Base-by-base conservation (phyloP, 30 jellyfish, hydroid and myxozoan genomes). In the Rhopilema esculentum region DNA sequence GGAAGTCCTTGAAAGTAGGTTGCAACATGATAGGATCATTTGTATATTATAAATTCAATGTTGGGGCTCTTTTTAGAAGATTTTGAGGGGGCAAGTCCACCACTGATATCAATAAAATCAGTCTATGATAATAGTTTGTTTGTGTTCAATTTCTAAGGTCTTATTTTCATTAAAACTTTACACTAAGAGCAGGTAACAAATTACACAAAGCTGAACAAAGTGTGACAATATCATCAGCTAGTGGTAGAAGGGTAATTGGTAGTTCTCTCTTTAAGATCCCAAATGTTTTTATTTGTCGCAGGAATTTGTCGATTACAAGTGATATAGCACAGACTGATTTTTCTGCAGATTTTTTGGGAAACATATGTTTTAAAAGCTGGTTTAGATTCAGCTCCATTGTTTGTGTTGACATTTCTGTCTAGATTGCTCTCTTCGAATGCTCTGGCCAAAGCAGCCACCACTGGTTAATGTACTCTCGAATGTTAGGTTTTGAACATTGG, bases 241-340 rank as follows among this genome's bases (percentile, higher is more conserved):
- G 87, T 51, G 89, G 89, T 25, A 79, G 79, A 70, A 79, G 80
- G 79, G 89, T 79, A 21, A 79, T 53, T 27, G 89, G 89, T 57
- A 57, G 48, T 76, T 76, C 78, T 61, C 89, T 79, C 30, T 79
- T 79, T 29, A 57, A 52, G 64, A 79, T 52, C 84, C 48, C 91
- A 81, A 81, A 48, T 29, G 65, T 16, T 66, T 66, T 24, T 22
- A 64, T 81, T 33, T 33, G 73, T 64, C 72, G 72, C 0, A 81
- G n/a, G n/a, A n/a, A n/a, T n/a, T n/a, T n/a, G n/a, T n/a, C n/a
- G n/a, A n/a, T n/a, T n/a, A n/a, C n/a, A n/a, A n/a, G n/a, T n/a
- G n/a, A n/a, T n/a, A n/a, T n/a, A n/a, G n/a, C n/a, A n/a, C n/a
- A n/a, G n/a, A n/a, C n/a, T n/a, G n/a, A n/a, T n/a, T n/a, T n/a